Evolutionary conservation across 2,797 vertebrate genomes (phyloP).

Genomic region (Poecilia gillii): DNA sequence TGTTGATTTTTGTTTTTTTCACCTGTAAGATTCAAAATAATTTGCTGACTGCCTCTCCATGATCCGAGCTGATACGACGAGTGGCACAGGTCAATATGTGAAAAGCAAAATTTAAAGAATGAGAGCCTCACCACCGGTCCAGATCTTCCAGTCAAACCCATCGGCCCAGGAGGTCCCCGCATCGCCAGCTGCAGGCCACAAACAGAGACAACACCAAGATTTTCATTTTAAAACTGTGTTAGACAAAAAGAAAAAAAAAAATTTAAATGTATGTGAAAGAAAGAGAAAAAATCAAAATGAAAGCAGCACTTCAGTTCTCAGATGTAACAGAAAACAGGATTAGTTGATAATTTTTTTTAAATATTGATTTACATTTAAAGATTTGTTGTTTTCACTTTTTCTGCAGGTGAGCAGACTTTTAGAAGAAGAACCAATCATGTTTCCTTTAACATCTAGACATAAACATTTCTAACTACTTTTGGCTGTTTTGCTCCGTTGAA

Average conservation of each 20-base stretch:
- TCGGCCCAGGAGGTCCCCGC: constrained; percentile 94
- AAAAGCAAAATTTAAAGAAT: neutral
- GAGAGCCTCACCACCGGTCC: constrained; percentile 93
- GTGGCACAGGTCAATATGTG: neutral
- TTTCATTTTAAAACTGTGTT: neutral
- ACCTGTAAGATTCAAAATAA: too few species aligned
- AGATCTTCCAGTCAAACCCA: constrained; percentile 97
- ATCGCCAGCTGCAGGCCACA: constrained; percentile 89
- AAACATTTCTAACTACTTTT: neutral
- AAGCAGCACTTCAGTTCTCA: neutral
- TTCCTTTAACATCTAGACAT: neutral
- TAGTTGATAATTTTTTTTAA: neutral
- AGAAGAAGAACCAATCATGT: neutral
- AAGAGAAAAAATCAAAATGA: neutral
- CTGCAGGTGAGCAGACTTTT: neutral
- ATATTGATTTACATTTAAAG: neutral
- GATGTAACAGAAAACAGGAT: neutral
- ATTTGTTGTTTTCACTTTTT: neutral
- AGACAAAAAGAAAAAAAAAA: neutral
- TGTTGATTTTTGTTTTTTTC: neutral
- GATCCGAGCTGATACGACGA: neutral
- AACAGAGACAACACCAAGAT: constrained; percentile 21
- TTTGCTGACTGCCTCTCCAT: neutral
- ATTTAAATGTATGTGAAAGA: neutral
- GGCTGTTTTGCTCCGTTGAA: neutral